These are phyloP conservation scores for Caenorhabditis wallacei DNA, from an alignment of 2,888 invertebrate genomes.

Conservation along the genomic window DNA sequence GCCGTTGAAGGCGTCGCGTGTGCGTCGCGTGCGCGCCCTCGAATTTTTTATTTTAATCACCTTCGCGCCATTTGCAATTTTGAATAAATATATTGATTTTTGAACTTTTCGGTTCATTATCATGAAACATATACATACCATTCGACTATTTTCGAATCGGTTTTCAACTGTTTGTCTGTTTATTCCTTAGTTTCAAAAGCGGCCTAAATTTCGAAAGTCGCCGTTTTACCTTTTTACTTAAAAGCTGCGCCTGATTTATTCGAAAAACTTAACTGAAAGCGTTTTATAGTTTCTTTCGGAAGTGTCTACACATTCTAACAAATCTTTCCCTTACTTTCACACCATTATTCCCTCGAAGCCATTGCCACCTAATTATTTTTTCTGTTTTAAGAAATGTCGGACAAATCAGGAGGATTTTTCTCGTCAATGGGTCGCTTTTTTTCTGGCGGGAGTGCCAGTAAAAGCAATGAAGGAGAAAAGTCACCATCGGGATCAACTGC, in stretches of 20 bases:
- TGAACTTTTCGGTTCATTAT: conserved; percentile 1
- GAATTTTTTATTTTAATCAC: conserved; percentile 43
- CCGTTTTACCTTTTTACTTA: no score
- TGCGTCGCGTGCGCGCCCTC: conserved; percentile 50
- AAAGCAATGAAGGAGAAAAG: conserved; percentile 15
- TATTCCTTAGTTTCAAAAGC: not conserved
- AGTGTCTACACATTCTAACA: no score
- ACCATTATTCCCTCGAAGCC: not conserved
- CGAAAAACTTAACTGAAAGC: no score
- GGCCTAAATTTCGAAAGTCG: conserved; percentile 41
- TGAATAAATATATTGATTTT: conserved; percentile 53
- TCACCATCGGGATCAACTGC: not conserved
- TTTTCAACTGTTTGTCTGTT: not conserved
- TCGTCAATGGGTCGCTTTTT: conserved; percentile 64
- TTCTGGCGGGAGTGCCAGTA: conserved; percentile 34
- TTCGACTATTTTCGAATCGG: no score
- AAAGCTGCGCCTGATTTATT: no score
- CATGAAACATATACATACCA: not conserved
- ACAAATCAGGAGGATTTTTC: conserved; percentile 60
- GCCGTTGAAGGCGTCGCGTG: conserved; percentile 48
- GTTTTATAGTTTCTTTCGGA: no score
- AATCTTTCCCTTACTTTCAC: conserved; percentile 1
- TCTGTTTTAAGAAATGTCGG: conserved; percentile 61
- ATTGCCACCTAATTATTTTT: not conserved
- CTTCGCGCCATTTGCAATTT: conserved; percentile 41